Evolutionary conservation across 2,888 invertebrate species (phyloP).

Genomic region (Drosophila silvestris): DNA sequence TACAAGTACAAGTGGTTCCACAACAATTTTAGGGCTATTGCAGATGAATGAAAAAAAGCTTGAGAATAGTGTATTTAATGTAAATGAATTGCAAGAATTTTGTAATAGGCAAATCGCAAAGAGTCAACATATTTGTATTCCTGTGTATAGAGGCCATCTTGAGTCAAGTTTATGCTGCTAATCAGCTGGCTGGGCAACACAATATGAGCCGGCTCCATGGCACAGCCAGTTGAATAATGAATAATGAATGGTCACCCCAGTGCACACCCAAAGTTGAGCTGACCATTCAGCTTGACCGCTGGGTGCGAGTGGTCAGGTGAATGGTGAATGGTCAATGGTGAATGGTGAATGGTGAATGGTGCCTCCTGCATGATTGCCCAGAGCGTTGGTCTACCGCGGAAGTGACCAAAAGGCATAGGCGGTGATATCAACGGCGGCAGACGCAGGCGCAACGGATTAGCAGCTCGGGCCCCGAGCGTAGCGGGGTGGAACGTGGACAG

Average conservation of each 20-base stretch:
- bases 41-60: not conserved
- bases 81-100: not conserved
- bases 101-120: not conserved
- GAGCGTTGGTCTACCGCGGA: slow-evolving; percentile 64
- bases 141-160: not conserved
- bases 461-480: slow-evolving; percentile 8
- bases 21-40: too few species aligned
- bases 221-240: slow-evolving; percentile 10
- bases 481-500: not conserved
- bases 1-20: not conserved
- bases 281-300: slow-evolving; percentile 66
- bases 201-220: slow-evolving; percentile 53
- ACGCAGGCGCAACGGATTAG: slow-evolving; percentile 66
- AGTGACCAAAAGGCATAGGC: slow-evolving; percentile 67
- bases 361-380: slow-evolving; percentile 51
- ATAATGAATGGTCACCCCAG: slow-evolving; percentile 3
- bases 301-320: slow-evolving; percentile 34
- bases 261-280: slow-evolving; percentile 13
- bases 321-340: not conserved
- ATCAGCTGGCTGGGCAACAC: slow-evolving; percentile 34
- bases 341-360: not conserved
- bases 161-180: slow-evolving; percentile 27
- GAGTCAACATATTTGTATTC: not conserved
- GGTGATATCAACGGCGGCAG: slow-evolving; percentile 6
- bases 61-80: not conserved